These are phyloP conservation scores for Microcaecilia unicolor DNA, from an alignment of 2,797 vertebrate genomes.

Conservation along the genomic window DNA sequence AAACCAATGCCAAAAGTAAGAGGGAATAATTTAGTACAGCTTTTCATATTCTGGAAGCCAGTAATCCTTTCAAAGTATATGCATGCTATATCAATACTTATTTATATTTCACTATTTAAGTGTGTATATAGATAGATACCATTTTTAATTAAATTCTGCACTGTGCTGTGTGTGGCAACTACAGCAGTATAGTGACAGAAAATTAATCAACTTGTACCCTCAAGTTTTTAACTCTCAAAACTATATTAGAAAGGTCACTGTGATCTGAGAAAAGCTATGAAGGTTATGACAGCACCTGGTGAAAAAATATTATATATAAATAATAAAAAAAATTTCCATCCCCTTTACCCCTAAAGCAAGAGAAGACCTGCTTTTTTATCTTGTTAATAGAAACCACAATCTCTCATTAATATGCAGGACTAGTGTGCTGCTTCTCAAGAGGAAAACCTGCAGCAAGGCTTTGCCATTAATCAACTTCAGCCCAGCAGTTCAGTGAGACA, in stretches of 20 bases:
- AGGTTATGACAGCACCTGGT: conserved; percentile 88
- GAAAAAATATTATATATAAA: conserved; percentile 93
- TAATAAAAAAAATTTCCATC: conserved; percentile 92
- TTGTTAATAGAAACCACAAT: conserved; percentile 99
- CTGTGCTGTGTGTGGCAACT: conserved; percentile 27
- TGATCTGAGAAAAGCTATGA: conserved; percentile 66
- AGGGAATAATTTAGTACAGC: conserved; percentile 28
- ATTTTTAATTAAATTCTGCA: conserved; percentile 40
- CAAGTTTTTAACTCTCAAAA: conserved; percentile 35
- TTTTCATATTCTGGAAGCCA: conserved; percentile 28
- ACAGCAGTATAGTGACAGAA: conserved; percentile 39
- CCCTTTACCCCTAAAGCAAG: conserved; percentile 92
- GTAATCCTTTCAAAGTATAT: conserved; percentile 32
- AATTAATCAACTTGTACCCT: conserved; percentile 50
- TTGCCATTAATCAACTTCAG: conserved; percentile 99
- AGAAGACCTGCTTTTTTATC: conserved; percentile 97
- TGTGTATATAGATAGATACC: conserved; percentile 41
- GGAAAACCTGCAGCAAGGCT: conserved; percentile 93
- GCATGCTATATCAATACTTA: too few species aligned
- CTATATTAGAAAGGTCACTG: conserved; percentile 49
- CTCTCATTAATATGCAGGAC: conserved; percentile 99
- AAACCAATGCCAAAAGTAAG: conserved; percentile 39
- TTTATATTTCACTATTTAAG: too few species aligned
- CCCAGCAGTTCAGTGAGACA: conserved; percentile 94
- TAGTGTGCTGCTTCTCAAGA: conserved; percentile 86